Evolutionary conservation across 2,888 invertebrate genomes (phyloP).

Genomic region (Melieria omissa): DNA sequence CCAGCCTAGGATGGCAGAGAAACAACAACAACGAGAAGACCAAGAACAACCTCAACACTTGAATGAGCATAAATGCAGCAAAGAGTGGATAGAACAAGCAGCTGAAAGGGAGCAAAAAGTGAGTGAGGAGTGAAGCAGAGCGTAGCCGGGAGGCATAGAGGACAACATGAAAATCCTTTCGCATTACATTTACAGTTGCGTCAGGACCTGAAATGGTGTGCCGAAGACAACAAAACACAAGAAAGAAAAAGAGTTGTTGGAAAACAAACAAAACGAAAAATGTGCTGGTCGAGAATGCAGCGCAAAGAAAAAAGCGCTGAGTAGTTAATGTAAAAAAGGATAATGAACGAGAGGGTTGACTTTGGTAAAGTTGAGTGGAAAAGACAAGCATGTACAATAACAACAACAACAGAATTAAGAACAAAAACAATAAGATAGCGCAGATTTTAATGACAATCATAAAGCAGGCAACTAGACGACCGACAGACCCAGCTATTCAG

Average conservation of each 20-base stretch:
- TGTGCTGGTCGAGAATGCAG: too few relatives aligned
- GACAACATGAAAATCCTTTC: conserved; percentile 56
- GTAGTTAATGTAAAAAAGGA: too few relatives aligned
- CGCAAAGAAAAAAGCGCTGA: too few relatives aligned
- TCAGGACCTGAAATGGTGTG: conserved; percentile 50
- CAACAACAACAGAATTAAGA: too few relatives aligned
- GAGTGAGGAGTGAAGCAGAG: too few relatives aligned
- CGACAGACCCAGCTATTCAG: conserved; percentile 42
- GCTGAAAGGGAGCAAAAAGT: too few relatives aligned
- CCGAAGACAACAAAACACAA: conserved; percentile 8
- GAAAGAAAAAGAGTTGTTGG: conserved; percentile 7
- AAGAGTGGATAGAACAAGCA: not conserved
- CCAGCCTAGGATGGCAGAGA: conserved; percentile 19
- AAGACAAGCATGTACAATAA: too few relatives aligned
- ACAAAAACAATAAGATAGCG: too few relatives aligned
- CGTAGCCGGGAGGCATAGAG: too few relatives aligned
- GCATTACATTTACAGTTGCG: conserved; percentile 60
- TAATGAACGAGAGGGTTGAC: too few relatives aligned
- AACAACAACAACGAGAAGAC: conserved; percentile 4
- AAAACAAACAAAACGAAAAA: not conserved
- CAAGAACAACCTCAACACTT: not conserved
- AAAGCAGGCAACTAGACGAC: conserved; percentile 37
- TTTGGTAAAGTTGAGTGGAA: too few relatives aligned
- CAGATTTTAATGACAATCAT: too few relatives aligned
- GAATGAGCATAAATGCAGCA: not conserved